These are phyloP conservation scores for Tinamus guttatus DNA, from an alignment of 2,113 vertebrate genomes.

Conservation along the genomic window DNA sequence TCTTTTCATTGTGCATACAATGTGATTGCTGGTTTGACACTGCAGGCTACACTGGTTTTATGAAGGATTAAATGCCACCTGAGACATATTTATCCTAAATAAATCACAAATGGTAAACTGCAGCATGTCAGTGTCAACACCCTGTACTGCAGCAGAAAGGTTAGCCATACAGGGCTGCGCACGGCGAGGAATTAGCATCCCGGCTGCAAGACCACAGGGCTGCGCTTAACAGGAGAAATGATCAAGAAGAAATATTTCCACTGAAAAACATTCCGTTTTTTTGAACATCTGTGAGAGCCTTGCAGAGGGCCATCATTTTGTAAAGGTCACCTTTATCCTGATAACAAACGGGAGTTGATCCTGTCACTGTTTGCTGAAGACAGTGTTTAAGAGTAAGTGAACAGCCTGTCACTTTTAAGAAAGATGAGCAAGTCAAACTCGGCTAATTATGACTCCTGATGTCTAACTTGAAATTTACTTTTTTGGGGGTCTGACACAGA, in stretches of 20 bases:
- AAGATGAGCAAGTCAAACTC: slow-evolving; percentile 71
- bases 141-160: slow-evolving; percentile 79
- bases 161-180: slow-evolving; percentile 77
- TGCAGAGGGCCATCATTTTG: slow-evolving; percentile 80
- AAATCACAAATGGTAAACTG: slow-evolving; percentile 83
- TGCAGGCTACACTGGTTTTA: slow-evolving; percentile 84
- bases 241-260: slow-evolving; percentile 76
- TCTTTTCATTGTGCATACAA: slow-evolving; percentile 80
- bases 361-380: slow-evolving; percentile 78
- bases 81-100: slow-evolving; percentile 85
- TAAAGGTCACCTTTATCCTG: slow-evolving; percentile 82
- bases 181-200: slow-evolving; percentile 75
- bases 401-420: slow-evolving; percentile 73
- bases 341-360: slow-evolving; percentile 76
- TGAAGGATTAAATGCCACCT: slow-evolving; percentile 87
- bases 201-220: slow-evolving; percentile 67
- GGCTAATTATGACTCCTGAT: slow-evolving; percentile 68
- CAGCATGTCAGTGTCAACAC: slow-evolving; percentile 82
- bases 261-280: slow-evolving; percentile 66
- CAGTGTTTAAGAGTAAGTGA: slow-evolving; percentile 63
- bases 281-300: slow-evolving; percentile 74
- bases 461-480: slow-evolving; percentile 67
- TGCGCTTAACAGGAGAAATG: slow-evolving; percentile 62
- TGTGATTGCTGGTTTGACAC: slow-evolving; percentile 84
- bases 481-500: slow-evolving; percentile 43